Evolutionary conservation across 2,888 invertebrate genomes (phyloP).

Genomic region (Trachelus iudaicus): DNA sequence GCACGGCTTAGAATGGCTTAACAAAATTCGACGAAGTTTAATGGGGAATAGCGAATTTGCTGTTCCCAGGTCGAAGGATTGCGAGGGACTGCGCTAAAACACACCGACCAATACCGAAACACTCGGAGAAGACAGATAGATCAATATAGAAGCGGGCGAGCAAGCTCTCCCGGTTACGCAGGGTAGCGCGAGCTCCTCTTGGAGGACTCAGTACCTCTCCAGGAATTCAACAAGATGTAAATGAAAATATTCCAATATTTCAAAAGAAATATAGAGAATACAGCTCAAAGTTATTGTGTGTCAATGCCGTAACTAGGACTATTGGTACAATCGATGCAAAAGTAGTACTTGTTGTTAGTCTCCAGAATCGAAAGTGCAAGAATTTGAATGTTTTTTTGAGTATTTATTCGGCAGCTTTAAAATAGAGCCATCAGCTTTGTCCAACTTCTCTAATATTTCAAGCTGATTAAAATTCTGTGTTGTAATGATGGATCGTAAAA

Average conservation of each 20-base stretch:
- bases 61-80: constrained; percentile 39
- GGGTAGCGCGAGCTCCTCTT: not conserved
- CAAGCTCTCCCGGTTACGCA: not conserved
- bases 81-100: constrained; percentile 50
- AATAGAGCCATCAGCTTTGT: not conserved
- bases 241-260: not conserved
- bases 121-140: constrained; percentile 46
- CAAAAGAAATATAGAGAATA: not conserved
- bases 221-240: not conserved
- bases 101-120: constrained; percentile 40
- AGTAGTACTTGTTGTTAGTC: not conserved
- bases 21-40: not conserved
- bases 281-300: not conserved
- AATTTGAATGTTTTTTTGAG: not conserved
- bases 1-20: not conserved
- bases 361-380: not conserved
- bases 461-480: not conserved
- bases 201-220: not conserved
- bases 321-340: not conserved
- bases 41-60: not conserved
- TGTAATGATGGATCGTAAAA: not conserved
- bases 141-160: constrained; percentile 53
- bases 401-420: not conserved
- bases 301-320: not conserved
- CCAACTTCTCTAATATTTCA: not conserved